Conservation (phyloP, 92 coral and sea anemone genomes). For the Siderastrea radians region DNA sequence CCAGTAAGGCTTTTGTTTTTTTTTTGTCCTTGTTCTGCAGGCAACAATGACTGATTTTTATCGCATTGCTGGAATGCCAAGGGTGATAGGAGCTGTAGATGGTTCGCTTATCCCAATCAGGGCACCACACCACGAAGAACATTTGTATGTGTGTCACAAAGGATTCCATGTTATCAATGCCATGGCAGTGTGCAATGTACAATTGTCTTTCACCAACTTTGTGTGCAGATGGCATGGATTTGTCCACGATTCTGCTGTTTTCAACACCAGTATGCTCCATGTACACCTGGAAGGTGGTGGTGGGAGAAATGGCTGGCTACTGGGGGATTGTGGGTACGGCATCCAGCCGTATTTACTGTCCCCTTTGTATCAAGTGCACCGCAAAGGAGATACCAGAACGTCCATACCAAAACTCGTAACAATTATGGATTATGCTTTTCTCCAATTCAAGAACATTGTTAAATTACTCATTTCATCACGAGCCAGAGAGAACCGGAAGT, state of each 20-base stretch:
- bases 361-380: conserved; percentile 23
- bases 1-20: not conserved
- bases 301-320: conserved; percentile 19
- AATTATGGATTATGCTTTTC: no score
- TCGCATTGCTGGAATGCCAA: not conserved
- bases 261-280: conserved; percentile 22
- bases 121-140: conserved; percentile 16
- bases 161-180: conserved; percentile 28
- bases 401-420: conserved; percentile 14
- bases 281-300: conserved; percentile 24
- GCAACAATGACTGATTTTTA: conserved; percentile 7
- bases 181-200: conserved; percentile 23
- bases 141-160: conserved; percentile 28
- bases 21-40: not conserved
- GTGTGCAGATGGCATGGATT: conserved; percentile 38
- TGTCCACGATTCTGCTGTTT: conserved; percentile 18
- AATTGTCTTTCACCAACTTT: conserved; percentile 13
- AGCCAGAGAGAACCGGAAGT: no score
- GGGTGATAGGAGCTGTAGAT: conserved; percentile 35
- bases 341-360: conserved; percentile 23
- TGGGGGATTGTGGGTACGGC: conserved; percentile 23
- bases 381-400: conserved; percentile 38
- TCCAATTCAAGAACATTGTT: no score
- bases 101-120: conserved; percentile 18
- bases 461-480: no score